phyloP scores from a whole-genome alignment of 2,797 vertebrate species.

The Distichodus sexfasciatus region DNA sequence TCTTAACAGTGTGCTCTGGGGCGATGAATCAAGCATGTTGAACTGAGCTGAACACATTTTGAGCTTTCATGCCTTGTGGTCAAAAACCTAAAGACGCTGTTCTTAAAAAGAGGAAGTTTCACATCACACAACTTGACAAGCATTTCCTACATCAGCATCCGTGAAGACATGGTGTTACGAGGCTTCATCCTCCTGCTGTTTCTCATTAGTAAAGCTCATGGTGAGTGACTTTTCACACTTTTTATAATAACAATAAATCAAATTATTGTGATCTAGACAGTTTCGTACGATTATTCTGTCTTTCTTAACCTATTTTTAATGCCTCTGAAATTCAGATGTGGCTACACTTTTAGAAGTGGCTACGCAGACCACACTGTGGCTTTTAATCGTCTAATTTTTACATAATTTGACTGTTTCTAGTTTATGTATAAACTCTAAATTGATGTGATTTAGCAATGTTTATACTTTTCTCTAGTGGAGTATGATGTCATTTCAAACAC shows the following conservation, averaged over 20 bases:
- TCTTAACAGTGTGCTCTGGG: too few relatives aligned
- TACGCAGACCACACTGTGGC: too few relatives aligned
- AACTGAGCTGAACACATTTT: not conserved
- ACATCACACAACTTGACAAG: not conserved
- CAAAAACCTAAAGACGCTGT: not conserved
- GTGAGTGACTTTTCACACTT: not conserved
- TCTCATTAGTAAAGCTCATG: not conserved
- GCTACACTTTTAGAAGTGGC: too few relatives aligned
- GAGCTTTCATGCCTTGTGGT: too few relatives aligned
- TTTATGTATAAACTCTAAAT: not conserved
- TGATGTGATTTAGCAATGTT: not conserved
- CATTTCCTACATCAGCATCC: not conserved
- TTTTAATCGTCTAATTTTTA: too few relatives aligned
- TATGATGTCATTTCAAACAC: too few relatives aligned
- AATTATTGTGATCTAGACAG: too few relatives aligned
- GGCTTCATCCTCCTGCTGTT: not conserved
- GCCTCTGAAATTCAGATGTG: too few relatives aligned
- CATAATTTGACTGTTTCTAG: not conserved
- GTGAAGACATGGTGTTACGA: not conserved
- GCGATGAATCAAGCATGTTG: too few relatives aligned
- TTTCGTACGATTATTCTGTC: too few relatives aligned
- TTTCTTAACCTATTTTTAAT: too few relatives aligned
- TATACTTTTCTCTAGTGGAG: not conserved
- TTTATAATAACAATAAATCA: not conserved
- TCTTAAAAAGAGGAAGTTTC: not conserved